A percentile compares a stretch with the other conserved stretches of the same genome.
These are phyloP conservation scores for Lerista edwardsae DNA, from an alignment of 2,797 vertebrate genomes.

Conservation along the genomic window DNA sequence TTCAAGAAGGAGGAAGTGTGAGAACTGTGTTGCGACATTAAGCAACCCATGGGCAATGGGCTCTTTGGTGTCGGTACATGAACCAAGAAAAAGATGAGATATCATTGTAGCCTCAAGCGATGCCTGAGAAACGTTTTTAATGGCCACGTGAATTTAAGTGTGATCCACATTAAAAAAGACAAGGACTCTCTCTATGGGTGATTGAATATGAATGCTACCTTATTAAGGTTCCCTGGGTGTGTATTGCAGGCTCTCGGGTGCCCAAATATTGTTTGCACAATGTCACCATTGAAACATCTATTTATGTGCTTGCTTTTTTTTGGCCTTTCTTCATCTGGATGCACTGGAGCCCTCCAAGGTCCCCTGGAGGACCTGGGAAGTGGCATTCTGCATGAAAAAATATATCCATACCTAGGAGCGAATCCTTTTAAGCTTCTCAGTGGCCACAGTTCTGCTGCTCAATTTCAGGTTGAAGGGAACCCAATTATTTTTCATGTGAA, in stretches of 20 bases:
- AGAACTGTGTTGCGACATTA: slow-evolving; percentile 37
- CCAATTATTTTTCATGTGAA: background rate
- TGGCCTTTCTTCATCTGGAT: slow-evolving; percentile 1
- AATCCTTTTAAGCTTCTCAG: background rate
- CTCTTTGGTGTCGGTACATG: slow-evolving; percentile 42
- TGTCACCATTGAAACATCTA: background rate
- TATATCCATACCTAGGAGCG: background rate
- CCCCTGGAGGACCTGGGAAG: background rate
- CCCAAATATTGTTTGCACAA: background rate
- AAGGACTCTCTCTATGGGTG: slow-evolving; percentile 19
- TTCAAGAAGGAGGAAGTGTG: slow-evolving; percentile 13
- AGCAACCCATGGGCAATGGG: slow-evolving; percentile 27
- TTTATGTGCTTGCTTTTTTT: background rate
- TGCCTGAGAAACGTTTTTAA: slow-evolving; percentile 22
- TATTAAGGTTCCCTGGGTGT: slow-evolving; percentile 22
- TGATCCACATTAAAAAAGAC: slow-evolving; percentile 36
- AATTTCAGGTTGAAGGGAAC: background rate
- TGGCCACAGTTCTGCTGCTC: background rate
- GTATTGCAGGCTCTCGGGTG: background rate
- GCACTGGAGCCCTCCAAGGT: background rate
- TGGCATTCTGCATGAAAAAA: slow-evolving; percentile 2
- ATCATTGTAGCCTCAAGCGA: slow-evolving; percentile 38
- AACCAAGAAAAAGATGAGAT: slow-evolving; percentile 23
- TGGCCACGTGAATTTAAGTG: slow-evolving; percentile 29
- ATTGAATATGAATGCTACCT: slow-evolving; percentile 26